These are phyloP conservation scores for Erythrolamprus reginae DNA, from an alignment of 2,113 vertebrate species.

Conservation along the genomic window DNA sequence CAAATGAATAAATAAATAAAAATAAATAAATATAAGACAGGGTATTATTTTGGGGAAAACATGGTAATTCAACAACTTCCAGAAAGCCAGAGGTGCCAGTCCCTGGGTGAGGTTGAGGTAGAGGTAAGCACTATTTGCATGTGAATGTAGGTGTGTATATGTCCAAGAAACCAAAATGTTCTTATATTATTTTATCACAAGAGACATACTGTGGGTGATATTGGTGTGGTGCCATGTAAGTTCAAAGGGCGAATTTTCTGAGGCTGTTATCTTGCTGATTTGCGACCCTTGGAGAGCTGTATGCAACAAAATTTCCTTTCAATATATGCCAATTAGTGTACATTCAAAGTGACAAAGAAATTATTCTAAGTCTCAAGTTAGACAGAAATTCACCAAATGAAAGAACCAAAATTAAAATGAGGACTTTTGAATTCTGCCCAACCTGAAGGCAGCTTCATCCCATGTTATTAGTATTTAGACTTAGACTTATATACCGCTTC, in stretches of 20 bases:
- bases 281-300: no score
- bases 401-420: not conserved
- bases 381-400: not conserved
- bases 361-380: not conserved
- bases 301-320: no score
- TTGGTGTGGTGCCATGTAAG: not conserved
- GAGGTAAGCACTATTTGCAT: not conserved
- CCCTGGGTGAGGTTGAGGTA: not conserved
- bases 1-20: no score
- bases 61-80: not conserved
- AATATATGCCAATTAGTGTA: no score
- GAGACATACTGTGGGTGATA: not conserved
- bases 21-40: no score
- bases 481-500: no score
- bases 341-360: no score
- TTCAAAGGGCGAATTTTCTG: not conserved
- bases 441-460: not conserved
- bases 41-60: no score
- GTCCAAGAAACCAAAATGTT: not conserved
- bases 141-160: not conserved
- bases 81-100: not conserved
- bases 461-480: no score
- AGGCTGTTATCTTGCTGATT: not conserved
- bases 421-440: not conserved
- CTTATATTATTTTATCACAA: not conserved